Evolutionary conservation across 2,113 vertebrate genomes (phyloP).

Genomic region (Noctilio leporinus): DNA sequence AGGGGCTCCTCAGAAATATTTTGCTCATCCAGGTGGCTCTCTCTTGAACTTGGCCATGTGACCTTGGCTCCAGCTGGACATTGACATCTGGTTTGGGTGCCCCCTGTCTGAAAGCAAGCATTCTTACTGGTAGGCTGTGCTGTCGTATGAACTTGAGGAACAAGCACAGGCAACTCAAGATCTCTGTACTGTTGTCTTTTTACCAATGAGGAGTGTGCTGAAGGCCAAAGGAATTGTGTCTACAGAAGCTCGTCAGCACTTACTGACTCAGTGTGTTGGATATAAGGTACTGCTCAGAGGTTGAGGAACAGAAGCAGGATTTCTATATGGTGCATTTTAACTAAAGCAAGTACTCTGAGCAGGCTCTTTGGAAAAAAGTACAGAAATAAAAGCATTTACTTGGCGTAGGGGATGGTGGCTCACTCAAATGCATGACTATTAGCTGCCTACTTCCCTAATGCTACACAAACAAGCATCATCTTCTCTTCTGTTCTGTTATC

Average conservation of each 20-base stretch:
- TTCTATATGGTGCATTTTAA: rapidly evolving
- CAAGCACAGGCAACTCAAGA: background rate
- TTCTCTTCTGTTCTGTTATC: rapidly evolving
- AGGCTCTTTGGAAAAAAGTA: no score
- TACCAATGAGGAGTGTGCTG: background rate
- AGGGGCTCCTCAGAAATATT: no score
- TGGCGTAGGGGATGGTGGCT: rapidly evolving
- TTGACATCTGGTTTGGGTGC: background rate
- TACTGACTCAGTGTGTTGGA: background rate
- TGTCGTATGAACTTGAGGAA: background rate
- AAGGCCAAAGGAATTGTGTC: background rate
- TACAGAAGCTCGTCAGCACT: background rate
- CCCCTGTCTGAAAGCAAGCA: background rate
- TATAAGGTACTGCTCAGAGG: background rate
- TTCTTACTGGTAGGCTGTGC: background rate
- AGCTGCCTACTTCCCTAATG: rapidly evolving
- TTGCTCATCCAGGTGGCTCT: no score
- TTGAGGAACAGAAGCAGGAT: rapidly evolving
- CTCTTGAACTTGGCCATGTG: background rate
- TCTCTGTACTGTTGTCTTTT: background rate
- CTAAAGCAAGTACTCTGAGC: background rate
- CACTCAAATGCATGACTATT: rapidly evolving
- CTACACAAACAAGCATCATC: background rate
- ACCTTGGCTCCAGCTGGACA: background rate
- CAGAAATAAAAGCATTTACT: background rate